phyloP scores from a whole-genome alignment of 2,888 invertebrate species.

The Lapara coniferarum region DNA sequence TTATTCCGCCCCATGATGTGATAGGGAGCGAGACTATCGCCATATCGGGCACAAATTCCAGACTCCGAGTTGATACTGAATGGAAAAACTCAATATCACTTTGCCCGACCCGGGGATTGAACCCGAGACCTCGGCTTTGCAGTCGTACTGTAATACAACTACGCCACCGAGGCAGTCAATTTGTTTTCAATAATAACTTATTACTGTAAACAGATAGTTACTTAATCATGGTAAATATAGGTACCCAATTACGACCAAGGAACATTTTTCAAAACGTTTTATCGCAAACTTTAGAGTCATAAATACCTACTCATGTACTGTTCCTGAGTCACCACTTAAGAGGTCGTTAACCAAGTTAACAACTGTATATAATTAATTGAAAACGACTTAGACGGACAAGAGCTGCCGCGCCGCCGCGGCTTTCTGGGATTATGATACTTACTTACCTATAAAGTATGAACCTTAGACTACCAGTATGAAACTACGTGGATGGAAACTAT shows the following conservation, averaged over 20 bases:
- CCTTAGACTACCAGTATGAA: not conserved
- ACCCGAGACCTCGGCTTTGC: too few species aligned
- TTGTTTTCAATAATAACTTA: too few species aligned
- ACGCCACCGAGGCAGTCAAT: too few species aligned
- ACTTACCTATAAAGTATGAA: not conserved
- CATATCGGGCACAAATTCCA: too few species aligned
- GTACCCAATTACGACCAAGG: not conserved
- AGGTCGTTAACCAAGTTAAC: slow-evolving; percentile 28
- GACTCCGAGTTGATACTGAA: too few species aligned
- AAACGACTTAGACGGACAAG: not conserved
- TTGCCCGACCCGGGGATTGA: too few species aligned
- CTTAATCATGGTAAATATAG: not conserved
- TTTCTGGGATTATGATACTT: not conserved
- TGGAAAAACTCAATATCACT: too few species aligned
- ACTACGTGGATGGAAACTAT: not conserved
- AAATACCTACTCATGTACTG: not conserved
- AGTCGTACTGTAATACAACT: too few species aligned
- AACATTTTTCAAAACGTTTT: not conserved
- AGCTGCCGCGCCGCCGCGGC: not conserved
- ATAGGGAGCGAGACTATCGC: too few species aligned
- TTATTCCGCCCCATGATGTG: too few species aligned
- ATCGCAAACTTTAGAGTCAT: slow-evolving; percentile 3
- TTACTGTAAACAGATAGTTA: too few species aligned
- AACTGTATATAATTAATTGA: slow-evolving; percentile 25
- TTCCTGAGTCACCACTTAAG: slow-evolving; percentile 27